Evolutionary conservation across 1,140 invertebrate species (phyloP).

Genomic region (Mycetomoellerius zeteki): DNA sequence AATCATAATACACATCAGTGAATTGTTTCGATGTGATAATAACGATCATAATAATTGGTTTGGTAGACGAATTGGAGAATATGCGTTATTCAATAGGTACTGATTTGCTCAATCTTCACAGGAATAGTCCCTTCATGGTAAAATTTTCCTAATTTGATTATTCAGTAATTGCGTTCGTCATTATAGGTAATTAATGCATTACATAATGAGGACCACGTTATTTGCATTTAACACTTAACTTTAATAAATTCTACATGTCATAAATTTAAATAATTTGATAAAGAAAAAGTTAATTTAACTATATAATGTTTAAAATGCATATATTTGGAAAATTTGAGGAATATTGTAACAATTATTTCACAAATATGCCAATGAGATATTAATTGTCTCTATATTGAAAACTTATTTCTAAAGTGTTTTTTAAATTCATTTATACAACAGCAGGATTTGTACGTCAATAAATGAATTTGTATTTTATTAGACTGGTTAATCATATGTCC

Average conservation of each 20-base stretch:
- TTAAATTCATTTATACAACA: conserved; percentile 19
- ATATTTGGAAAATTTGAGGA: background rate
- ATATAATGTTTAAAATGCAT: background rate
- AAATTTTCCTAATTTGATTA: conserved; percentile 38
- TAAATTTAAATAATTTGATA: background rate
- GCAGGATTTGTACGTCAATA: background rate
- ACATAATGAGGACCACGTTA: background rate
- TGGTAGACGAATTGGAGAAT: conserved; percentile 56
- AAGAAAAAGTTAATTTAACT: background rate
- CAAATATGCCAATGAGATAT: background rate
- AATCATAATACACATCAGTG: conserved; percentile 59
- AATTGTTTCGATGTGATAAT: conserved; percentile 70
- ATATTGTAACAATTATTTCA: background rate
- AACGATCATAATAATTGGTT: conserved; percentile 70
- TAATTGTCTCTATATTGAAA: background rate
- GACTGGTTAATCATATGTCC: background rate
- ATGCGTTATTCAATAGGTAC: conserved; percentile 21
- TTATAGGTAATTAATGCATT: conserved; percentile 3
- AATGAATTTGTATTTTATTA: conserved; percentile 9
- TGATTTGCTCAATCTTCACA: conserved; percentile 4
- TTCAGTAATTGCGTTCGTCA: background rate
- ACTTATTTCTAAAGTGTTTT: background rate
- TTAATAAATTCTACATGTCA: background rate
- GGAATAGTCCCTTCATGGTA: background rate
- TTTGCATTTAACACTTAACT: background rate